Base-by-base conservation (phyloP, 2,888 invertebrate species). In the Phyllotreta cruciferae region DNA sequence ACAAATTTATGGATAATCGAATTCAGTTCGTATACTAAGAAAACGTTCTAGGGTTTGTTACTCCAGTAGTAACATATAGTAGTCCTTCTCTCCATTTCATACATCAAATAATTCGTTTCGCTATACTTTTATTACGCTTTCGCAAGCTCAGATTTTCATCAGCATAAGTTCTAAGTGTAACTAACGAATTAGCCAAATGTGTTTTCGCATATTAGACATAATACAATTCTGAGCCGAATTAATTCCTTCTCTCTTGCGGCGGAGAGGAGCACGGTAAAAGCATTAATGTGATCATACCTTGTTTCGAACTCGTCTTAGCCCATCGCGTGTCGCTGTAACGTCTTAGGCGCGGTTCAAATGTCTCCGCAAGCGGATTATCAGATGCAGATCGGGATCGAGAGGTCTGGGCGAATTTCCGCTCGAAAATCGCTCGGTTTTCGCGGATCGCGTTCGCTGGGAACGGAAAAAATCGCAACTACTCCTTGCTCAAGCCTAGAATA, bases 251-350 rank as follows among this genome's bases (percentile, higher is more conserved):
- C 78, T 77, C 77, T 79, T 80, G 79, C 77, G 79, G 79, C 79
- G 71, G 53, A 56, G 70, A 71, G 74, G 70, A 79, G 80, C 80
- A 79, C 75, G 76, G 80, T 76, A 79, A 80, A 80, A 78, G 81
- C 80, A 80, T 81, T 81, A 81, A 78, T 78, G 78, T 78, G 80
- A 80, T 80, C 80, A 76, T 80, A 80, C 79, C 79, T 80, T 79
- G 79, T 78, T 78, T 79, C 73, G 68, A 75, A 71, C 73, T 75
- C 74, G 77, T 79, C 79, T 80, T 80, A 79, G 77, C 77, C 77
- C 79, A 72, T 71, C 73, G 75, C 74, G 77, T 75, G 77, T 76
- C 77, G 77, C 77, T 64, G 73, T 72, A 70, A 71, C 75, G 74
- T 79, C 79, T 79, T 79, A 77, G 77, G 71, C 72, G 79, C 75